Conservation (phyloP, 2,113 vertebrate genomes). For the Tachysurus vachellii region DNA sequence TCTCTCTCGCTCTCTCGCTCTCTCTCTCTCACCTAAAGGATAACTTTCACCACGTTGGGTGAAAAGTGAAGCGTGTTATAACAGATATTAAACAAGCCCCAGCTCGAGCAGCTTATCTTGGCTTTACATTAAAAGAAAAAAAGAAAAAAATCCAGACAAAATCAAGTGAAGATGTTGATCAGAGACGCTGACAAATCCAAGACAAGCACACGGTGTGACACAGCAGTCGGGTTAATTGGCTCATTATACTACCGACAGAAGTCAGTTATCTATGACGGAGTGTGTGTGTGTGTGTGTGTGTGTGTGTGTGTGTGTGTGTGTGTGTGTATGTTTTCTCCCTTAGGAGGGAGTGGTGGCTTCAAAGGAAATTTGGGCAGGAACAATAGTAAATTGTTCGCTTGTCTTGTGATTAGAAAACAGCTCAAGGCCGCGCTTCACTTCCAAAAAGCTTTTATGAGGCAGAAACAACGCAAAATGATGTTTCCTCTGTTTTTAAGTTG, state of each 20-base stretch:
- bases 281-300: neutral
- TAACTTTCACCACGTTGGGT: slow-evolving; percentile 13
- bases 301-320: neutral
- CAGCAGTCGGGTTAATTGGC: slow-evolving; percentile 64
- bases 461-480: no score
- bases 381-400: slow-evolving; percentile 9
- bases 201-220: slow-evolving; percentile 60
- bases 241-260: slow-evolving; percentile 67
- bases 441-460: neutral
- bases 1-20: neutral
- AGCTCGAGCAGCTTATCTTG: slow-evolving; percentile 58
- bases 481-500: neutral
- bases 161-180: slow-evolving; percentile 65
- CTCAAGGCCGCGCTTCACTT: neutral
- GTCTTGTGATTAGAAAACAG: neutral
- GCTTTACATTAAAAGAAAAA: slow-evolving; percentile 67
- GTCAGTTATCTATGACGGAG: slow-evolving; percentile 45
- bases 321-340: neutral
- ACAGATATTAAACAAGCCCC: slow-evolving; percentile 61
- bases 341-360: slow-evolving; percentile 3
- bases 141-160: slow-evolving; percentile 61
- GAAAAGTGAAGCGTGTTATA: slow-evolving; percentile 30
- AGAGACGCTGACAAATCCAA: slow-evolving; percentile 65
- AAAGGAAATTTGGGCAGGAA: neutral
- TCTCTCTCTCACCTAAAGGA: slow-evolving; percentile 15